Conservation (phyloP, 2,888 invertebrate species). For the Synergus gifuensis region DNA sequence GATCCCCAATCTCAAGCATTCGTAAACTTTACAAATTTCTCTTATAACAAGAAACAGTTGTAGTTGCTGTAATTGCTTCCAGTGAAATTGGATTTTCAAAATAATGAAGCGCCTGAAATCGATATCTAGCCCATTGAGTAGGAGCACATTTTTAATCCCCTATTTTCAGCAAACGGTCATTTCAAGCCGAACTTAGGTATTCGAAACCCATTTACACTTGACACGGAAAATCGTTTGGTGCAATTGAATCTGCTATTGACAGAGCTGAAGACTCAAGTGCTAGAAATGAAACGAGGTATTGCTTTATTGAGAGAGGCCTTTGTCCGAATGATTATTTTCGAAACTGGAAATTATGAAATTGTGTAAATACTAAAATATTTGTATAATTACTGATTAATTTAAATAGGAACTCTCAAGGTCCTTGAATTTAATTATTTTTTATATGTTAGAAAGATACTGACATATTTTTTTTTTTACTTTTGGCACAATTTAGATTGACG, state of each 20-base stretch:
- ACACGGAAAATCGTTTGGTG: slow-evolving; percentile 25
- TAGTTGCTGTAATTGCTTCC: too few relatives aligned
- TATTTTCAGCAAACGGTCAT: slow-evolving; percentile 22
- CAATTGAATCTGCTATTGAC: slow-evolving; percentile 35
- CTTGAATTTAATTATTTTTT: too few relatives aligned
- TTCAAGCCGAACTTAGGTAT: slow-evolving; percentile 31
- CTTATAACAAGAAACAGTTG: too few relatives aligned
- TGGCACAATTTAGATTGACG: not conserved
- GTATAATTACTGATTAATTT: too few relatives aligned
- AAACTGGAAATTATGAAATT: not conserved
- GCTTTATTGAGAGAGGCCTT: slow-evolving; percentile 16
- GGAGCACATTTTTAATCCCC: not conserved
- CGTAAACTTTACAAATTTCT: not conserved
- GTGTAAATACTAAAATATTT: not conserved
- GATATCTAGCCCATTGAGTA: not conserved
- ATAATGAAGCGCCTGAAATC: too few relatives aligned
- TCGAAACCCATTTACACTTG: slow-evolving; percentile 37
- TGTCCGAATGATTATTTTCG: not conserved
- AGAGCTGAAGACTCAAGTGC: slow-evolving; percentile 26
- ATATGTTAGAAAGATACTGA: too few relatives aligned
- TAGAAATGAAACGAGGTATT: slow-evolving; percentile 11
- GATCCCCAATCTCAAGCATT: not conserved
- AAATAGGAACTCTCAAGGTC: too few relatives aligned
- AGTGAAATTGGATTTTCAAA: too few relatives aligned
- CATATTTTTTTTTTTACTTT: not conserved